phyloP scores from a whole-genome alignment of 2,888 invertebrate species.

The Aphrophora alni region DNA sequence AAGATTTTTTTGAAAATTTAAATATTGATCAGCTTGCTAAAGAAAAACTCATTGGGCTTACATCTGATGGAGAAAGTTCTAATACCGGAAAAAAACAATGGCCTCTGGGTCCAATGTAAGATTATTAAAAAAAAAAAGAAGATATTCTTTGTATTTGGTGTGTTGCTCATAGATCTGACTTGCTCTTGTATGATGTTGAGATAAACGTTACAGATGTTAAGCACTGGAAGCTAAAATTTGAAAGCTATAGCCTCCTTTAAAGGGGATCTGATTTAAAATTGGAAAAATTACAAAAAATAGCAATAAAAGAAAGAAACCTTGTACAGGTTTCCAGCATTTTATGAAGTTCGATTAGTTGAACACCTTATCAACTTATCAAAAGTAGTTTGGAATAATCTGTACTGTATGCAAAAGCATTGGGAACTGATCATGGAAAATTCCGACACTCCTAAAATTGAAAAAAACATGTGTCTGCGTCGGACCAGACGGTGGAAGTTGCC shows the following conservation, averaged over 20 bases:
- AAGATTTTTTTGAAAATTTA: no score
- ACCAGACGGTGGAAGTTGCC: no score
- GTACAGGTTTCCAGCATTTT: slow-evolving; percentile 28
- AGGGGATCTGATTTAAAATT: slow-evolving; percentile 29
- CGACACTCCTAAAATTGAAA: slow-evolving; percentile 31
- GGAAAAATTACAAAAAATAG: slow-evolving; percentile 25
- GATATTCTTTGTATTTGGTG: slow-evolving; percentile 38
- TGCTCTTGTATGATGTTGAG: slow-evolving; percentile 34
- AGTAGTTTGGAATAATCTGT: slow-evolving; percentile 39
- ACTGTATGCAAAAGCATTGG: no score
- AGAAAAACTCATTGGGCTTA: slow-evolving; percentile 39
- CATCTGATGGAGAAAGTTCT: slow-evolving; percentile 38
- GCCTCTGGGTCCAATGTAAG: slow-evolving; percentile 32
- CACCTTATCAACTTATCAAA: slow-evolving; percentile 31
- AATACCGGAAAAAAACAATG: slow-evolving; percentile 37
- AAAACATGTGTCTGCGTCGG: slow-evolving; percentile 29
- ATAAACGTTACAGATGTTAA: slow-evolving; percentile 23
- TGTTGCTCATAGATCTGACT: slow-evolving; percentile 34
- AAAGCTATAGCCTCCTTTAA: slow-evolving; percentile 37
- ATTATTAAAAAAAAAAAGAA: slow-evolving; percentile 33
- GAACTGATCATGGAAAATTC: slow-evolving; percentile 18
- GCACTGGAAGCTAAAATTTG: slow-evolving; percentile 36
- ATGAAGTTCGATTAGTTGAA: slow-evolving; percentile 37
- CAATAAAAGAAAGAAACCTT: slow-evolving; percentile 18
- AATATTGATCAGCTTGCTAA: slow-evolving; percentile 23